These are phyloP conservation scores for Azemiops feae DNA, from an alignment of 2,113 vertebrate species.

Conservation along the genomic window DNA sequence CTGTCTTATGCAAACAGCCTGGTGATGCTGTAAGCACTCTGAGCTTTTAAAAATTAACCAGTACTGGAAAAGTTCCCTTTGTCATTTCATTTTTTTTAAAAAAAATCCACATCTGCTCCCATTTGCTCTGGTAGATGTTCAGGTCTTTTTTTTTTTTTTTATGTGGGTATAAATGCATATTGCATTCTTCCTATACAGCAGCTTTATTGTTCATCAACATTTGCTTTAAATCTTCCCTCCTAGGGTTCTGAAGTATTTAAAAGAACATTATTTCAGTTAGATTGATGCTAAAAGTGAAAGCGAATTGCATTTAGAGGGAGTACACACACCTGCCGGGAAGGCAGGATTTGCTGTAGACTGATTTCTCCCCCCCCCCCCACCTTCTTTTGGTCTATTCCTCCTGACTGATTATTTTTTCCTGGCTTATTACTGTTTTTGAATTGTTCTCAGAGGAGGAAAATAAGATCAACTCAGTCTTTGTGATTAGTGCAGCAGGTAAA, in stretches of 20 bases:
- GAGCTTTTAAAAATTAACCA: neutral
- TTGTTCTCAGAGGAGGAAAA: neutral
- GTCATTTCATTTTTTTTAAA: neutral
- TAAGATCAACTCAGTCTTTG: conserved; percentile 6
- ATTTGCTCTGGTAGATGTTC: neutral
- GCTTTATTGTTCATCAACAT: neutral
- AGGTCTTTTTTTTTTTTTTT: neutral
- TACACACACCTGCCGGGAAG: neutral
- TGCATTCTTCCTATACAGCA: neutral
- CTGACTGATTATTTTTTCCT: neutral
- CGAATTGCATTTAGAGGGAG: neutral
- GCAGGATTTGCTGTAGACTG: neutral
- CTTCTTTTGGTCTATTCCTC: neutral
- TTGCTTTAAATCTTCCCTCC: neutral
- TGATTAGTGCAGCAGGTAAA: neutral
- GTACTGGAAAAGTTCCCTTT: neutral
- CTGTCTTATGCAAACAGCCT: neutral
- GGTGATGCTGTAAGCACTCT: neutral
- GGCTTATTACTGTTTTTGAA: neutral
- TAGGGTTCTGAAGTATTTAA: neutral
- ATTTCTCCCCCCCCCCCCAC: too few species aligned
- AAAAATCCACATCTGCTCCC: neutral
- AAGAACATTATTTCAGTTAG: neutral
- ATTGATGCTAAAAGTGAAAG: neutral
- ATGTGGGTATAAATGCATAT: neutral